phyloP scores from a whole-genome alignment of 2,113 vertebrate genomes.

The Dinomys branickii region DNA sequence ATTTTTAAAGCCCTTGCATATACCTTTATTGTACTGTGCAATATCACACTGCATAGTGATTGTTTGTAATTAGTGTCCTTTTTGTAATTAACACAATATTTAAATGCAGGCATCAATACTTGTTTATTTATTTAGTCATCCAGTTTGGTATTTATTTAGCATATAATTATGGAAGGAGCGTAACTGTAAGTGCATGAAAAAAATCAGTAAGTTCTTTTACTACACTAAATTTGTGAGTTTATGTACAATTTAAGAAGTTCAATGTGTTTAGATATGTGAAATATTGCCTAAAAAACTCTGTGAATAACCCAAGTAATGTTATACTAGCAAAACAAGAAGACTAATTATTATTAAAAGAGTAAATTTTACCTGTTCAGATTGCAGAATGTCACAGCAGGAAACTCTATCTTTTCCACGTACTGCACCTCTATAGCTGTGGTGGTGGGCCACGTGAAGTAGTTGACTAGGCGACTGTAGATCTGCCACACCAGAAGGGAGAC shows the following conservation, averaged over 20 bases:
- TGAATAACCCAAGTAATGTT: not conserved
- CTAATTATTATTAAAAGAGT: not conserved
- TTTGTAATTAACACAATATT: not conserved
- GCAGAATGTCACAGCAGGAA: constrained; percentile 89
- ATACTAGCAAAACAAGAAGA: not conserved
- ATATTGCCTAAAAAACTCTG: not conserved
- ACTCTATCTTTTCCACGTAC: constrained; percentile 86
- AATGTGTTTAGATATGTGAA: not conserved
- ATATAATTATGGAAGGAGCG: not conserved
- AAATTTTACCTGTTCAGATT: constrained; percentile 88
- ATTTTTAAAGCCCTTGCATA: not conserved
- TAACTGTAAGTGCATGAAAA: not conserved
- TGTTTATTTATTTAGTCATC: not conserved
- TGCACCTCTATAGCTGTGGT: constrained; percentile 85
- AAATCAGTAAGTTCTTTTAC: not conserved
- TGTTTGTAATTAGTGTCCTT: not conserved
- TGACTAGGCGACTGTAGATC: constrained; percentile 81
- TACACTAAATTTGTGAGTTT: not conserved
- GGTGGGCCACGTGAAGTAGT: constrained; percentile 89
- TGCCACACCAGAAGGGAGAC: constrained; percentile 81
- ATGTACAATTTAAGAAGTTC: not conserved
- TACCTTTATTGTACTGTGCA: not conserved
- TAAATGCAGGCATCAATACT: not conserved
- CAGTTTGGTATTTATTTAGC: not conserved
- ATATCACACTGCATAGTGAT: not conserved